A percentile compares a stretch with the other conserved stretches of the same genome.
Evolutionary conservation across 1,140 invertebrate species (phyloP).

Genomic region (Drosophila biarmipes): DNA sequence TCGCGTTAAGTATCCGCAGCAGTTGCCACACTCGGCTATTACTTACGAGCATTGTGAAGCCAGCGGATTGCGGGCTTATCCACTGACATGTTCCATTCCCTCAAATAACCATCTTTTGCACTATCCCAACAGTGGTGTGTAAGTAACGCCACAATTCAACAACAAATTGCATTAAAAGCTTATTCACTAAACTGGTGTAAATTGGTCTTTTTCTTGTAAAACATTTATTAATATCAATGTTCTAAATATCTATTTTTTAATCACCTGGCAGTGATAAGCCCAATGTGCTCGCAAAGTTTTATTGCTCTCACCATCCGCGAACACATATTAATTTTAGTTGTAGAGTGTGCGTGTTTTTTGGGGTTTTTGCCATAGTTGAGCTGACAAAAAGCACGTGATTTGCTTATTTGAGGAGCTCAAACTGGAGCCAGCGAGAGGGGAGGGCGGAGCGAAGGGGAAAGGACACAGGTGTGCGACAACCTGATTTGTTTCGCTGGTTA

Average conservation of each 20-base stretch:
- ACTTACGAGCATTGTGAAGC: conserved; percentile 38
- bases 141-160: too few relatives aligned
- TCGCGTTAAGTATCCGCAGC: conserved; percentile 61
- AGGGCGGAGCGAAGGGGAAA: background rate
- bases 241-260: background rate
- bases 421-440: background rate
- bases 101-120: conserved; percentile 3
- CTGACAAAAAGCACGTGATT: conserved; percentile 68
- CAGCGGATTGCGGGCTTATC: conserved; percentile 50
- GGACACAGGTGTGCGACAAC: conserved; percentile 43
- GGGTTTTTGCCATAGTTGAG: conserved; percentile 48
- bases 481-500: conserved; percentile 53
- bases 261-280: background rate
- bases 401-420: conserved; percentile 60
- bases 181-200: too few relatives aligned
- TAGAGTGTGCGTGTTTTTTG: conserved; percentile 22
- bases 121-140: conserved; percentile 4
- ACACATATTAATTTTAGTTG: conserved; percentile 58
- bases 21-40: conserved; percentile 46
- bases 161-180: too few relatives aligned
- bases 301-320: conserved; percentile 33
- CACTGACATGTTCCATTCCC: conserved; percentile 29
- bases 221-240: too few relatives aligned
- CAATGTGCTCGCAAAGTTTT: conserved; percentile 5
- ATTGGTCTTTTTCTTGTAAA: too few relatives aligned